Evolutionary conservation across 2,797 vertebrate species (phyloP).

Genomic region (Sebastes aleutianus): DNA sequence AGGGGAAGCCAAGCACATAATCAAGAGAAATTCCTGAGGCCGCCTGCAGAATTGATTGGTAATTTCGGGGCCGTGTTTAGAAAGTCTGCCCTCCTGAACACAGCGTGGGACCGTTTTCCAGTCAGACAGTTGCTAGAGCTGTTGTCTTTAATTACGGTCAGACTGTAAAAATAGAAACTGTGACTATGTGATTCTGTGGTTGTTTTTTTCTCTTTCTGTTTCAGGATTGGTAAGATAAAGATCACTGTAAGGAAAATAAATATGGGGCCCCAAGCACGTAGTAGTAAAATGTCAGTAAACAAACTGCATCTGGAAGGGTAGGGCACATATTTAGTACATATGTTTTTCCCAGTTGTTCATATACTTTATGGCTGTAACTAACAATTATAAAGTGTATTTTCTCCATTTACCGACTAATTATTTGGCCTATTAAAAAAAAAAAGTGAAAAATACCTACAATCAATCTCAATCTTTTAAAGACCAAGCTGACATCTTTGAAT

Average conservation of each 20-base stretch:
- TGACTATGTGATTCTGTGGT: conserved; percentile 63
- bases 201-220: conserved; percentile 42
- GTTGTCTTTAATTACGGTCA: conserved; percentile 73
- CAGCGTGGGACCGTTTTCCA: conserved; percentile 58
- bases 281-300: conserved; percentile 20
- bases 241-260: conserved; percentile 40
- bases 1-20: conserved; percentile 52
- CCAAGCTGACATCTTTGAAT: neutral
- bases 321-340: neutral
- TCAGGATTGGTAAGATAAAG: conserved; percentile 51
- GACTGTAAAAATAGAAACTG: conserved; percentile 62
- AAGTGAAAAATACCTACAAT: neutral
- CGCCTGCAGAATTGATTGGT: conserved; percentile 57
- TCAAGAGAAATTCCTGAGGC: conserved; percentile 68
- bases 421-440: neutral
- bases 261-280: neutral
- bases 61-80: conserved; percentile 62
- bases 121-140: conserved; percentile 48
- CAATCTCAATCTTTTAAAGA: neutral
- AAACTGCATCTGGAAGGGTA: conserved; percentile 26
- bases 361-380: neutral
- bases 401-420: neutral
- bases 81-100: conserved; percentile 38
- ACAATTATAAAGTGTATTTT: neutral
- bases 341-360: neutral